Conservation (phyloP, 2,113 vertebrate species). For the Gasterosteus nipponicus region DNA sequence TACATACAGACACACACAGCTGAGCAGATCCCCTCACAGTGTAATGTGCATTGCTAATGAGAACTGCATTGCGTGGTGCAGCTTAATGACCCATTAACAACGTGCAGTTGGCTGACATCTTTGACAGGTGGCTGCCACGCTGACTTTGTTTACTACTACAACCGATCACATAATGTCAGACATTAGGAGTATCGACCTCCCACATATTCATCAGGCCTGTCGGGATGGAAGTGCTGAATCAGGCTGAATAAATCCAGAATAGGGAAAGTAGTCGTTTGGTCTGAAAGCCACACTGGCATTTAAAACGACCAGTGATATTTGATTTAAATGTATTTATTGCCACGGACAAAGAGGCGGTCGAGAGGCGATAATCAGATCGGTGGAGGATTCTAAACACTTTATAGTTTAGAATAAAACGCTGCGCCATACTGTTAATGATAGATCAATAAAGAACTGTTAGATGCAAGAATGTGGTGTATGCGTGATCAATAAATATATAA, state of each 20-base stretch:
- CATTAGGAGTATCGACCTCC: conserved; percentile 36
- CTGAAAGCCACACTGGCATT: neutral
- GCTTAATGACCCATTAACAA: conserved; percentile 59
- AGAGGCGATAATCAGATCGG: neutral
- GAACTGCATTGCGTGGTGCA: conserved; percentile 33
- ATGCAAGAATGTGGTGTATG: neutral
- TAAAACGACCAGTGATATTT: neutral
- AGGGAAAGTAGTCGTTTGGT: neutral
- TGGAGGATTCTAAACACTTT: neutral
- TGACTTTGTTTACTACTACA: conserved; percentile 61
- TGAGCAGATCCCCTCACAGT: conserved; percentile 23
- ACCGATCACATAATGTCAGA: conserved; percentile 53
- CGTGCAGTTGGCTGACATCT: conserved; percentile 52
- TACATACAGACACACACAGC: conserved; percentile 61
- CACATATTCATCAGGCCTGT: conserved; percentile 23
- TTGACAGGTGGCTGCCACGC: conserved; percentile 61
- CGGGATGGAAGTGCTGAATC: conserved; percentile 5
- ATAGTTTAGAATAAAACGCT: neutral
- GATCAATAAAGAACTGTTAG: neutral
- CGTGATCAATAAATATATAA: neutral
- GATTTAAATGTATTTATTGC: no score
- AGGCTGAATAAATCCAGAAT: neutral
- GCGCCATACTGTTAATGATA: no score
- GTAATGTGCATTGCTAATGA: conserved; percentile 45
- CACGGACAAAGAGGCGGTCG: neutral